phyloP scores from a whole-genome alignment of 35 echinoderm and acorn worm genomes.

The Heliocidaris erythrogramma region DNA sequence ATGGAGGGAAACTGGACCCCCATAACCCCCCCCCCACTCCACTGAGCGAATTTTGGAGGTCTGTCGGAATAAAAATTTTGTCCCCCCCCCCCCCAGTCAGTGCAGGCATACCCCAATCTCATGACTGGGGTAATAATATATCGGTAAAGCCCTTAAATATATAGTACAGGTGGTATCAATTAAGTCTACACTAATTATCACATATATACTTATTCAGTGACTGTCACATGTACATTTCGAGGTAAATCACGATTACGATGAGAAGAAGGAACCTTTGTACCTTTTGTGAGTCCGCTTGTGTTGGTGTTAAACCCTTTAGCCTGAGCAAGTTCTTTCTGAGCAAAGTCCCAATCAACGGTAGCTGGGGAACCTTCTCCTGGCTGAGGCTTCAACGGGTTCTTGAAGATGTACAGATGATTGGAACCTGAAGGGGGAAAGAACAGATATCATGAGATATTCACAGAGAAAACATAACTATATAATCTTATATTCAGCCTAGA shows the following conservation, averaged over 20 bases:
- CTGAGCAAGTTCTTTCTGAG: slow-evolving; percentile 90
- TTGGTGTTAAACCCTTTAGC: slow-evolving; percentile 84
- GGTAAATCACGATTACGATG: no score
- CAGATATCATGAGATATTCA: background rate
- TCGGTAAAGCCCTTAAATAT: background rate
- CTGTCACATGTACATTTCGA: no score
- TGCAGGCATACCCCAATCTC: no score
- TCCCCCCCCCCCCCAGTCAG: no score
- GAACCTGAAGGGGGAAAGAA: slow-evolving; percentile 61
- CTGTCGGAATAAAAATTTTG: no score
- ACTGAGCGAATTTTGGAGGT: no score
- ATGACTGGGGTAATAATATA: background rate
- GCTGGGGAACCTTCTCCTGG: slow-evolving; percentile 72
- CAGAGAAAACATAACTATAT: background rate
- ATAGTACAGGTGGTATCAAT: no score
- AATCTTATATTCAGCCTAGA: background rate
- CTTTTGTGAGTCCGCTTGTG: slow-evolving; percentile 79
- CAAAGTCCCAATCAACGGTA: slow-evolving; percentile 90
- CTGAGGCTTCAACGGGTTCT: slow-evolving; percentile 79
- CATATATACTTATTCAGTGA: no score
- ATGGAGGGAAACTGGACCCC: no score
- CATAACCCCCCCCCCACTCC: no score
- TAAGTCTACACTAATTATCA: no score
- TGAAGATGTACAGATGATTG: slow-evolving; percentile 92
- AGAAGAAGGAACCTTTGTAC: slow-evolving; percentile 44